Evolutionary conservation across 2,113 vertebrate genomes (phyloP), one percentile per base, ranked within the genome.

Genomic region (Oreocharis arfaki): DNA sequence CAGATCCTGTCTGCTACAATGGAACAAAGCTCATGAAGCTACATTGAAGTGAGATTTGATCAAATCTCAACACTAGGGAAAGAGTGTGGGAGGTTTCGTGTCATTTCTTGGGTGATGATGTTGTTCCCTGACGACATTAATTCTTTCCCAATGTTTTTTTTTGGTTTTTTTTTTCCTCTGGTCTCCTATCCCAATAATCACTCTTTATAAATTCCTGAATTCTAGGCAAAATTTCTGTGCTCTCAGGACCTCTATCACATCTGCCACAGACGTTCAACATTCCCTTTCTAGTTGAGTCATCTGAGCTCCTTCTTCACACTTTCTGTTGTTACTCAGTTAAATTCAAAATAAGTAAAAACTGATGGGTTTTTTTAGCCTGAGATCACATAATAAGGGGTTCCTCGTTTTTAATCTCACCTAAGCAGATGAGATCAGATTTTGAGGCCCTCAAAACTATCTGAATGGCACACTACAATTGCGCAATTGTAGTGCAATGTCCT

Each of bases 51-150:
- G 28, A 90, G 13, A 50, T 53, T 78, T 63, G 17, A 47, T 55
- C 11, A 35, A n/a, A 52, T 57, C 21, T 60, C 70, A 60, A 20
- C 16, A 33, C 26, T 8, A 49, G 12, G 0, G 0, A 42, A 69
- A 84, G 35, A 42, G 5, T 64, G 42, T 4, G 3, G 14, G 15
- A 2, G 0, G 3, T 5, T 56, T 70, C 0, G 0, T 87, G 19
- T 46, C 28, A 3, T 39, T 44, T 87, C 24, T 61, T 52, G 24
- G 11, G 9, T 75, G 16, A 13, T 53, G 37, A 21, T 81, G 20
- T 37, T 73, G 18, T 69, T 74, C 23, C 49, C 61, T 65, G 32
- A 56, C 42, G 5, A 41, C 9, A 69, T 44, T 27, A 44, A 13
- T 32, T 33, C 10, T 46, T 85, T 42, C 18, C 7, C 52, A 55